Evolutionary conservation across 2,888 invertebrate genomes (phyloP).

Genomic region (Molorchus minor): DNA sequence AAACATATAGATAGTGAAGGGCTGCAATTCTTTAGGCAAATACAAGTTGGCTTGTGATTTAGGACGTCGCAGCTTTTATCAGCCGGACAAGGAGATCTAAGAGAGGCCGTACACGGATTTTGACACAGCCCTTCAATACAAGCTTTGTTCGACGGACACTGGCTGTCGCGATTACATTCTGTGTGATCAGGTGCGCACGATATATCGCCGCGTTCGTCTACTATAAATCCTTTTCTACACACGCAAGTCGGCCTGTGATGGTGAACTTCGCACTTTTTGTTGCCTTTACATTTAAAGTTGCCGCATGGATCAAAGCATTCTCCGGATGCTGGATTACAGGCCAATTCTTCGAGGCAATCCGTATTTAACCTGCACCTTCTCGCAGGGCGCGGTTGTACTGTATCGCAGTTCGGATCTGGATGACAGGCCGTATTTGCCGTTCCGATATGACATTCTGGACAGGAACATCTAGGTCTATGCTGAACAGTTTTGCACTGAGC

Average conservation of each 20-base stretch:
- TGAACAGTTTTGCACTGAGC: constrained; percentile 86
- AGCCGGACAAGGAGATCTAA: constrained; percentile 74
- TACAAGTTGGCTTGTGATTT: constrained; percentile 86
- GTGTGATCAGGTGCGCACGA: constrained; percentile 82
- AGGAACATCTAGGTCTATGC: constrained; percentile 87
- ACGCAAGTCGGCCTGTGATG: constrained; percentile 87
- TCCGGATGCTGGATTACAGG: constrained; percentile 75
- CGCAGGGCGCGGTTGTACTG: constrained; percentile 68
- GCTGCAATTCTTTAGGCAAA: constrained; percentile 87
- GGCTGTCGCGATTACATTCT: constrained; percentile 82
- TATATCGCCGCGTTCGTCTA: constrained; percentile 87
- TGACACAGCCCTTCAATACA: constrained; percentile 86
- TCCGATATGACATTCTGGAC: constrained; percentile 88
- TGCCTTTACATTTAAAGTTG: constrained; percentile 77
- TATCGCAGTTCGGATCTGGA: constrained; percentile 81
- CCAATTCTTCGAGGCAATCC: constrained; percentile 79
- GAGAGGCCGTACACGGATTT: constrained; percentile 80
- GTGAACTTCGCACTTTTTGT: constrained; percentile 89
- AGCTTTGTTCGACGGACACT: constrained; percentile 87
- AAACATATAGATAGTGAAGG: constrained; percentile 88
- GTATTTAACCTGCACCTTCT: constrained; percentile 72
- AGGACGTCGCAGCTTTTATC: constrained; percentile 89
- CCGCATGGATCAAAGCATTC: constrained; percentile 85
- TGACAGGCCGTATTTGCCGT: constrained; percentile 81
- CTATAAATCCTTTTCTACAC: constrained; percentile 87